Conservation (phyloP, 2,113 vertebrate species). For the Nymphicus hollandicus region DNA sequence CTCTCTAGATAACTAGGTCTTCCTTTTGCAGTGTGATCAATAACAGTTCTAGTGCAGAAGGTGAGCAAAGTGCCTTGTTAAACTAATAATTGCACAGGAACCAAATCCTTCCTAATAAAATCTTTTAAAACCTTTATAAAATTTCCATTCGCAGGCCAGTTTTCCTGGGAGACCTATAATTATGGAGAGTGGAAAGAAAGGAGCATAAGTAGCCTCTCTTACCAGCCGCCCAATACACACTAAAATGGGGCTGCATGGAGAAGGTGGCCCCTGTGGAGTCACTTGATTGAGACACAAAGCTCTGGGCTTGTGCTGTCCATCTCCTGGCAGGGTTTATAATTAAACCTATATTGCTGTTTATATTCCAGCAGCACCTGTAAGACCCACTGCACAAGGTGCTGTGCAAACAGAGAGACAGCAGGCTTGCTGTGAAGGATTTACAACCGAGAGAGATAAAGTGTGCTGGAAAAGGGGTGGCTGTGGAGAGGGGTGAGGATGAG, state of each 20-base stretch:
- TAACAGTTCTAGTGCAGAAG: not conserved
- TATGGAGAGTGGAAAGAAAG: slow-evolving; percentile 13
- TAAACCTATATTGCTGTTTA: slow-evolving; percentile 15
- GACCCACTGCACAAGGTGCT: not conserved
- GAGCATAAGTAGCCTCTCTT: not conserved
- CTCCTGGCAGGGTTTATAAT: slow-evolving; percentile 2
- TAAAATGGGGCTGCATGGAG: not conserved
- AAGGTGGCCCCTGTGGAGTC: not conserved
- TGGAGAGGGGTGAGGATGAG: not conserved
- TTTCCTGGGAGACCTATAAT: slow-evolving; percentile 55
- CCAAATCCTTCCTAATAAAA: slow-evolving; percentile 51
- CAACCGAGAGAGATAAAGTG: not conserved
- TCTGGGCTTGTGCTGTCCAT: not conserved
- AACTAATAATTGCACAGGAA: slow-evolving; percentile 43
- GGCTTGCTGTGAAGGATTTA: slow-evolving; percentile 12
- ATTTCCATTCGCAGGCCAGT: slow-evolving; percentile 7
- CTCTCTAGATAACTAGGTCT: not conserved
- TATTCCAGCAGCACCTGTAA: slow-evolving; percentile 35
- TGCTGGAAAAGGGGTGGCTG: not conserved
- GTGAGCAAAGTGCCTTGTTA: slow-evolving; percentile 39
- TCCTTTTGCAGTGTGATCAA: slow-evolving; percentile 4
- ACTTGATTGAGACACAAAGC: slow-evolving; percentile 37
- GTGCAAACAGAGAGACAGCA: slow-evolving; percentile 31
- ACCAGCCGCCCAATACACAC: not conserved
- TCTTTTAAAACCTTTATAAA: slow-evolving; percentile 48